Evolutionary conservation across 2,888 invertebrate genomes (phyloP), one percentile per base, ranked within the genome.

Genomic region (Augochlorella aurata): DNA sequence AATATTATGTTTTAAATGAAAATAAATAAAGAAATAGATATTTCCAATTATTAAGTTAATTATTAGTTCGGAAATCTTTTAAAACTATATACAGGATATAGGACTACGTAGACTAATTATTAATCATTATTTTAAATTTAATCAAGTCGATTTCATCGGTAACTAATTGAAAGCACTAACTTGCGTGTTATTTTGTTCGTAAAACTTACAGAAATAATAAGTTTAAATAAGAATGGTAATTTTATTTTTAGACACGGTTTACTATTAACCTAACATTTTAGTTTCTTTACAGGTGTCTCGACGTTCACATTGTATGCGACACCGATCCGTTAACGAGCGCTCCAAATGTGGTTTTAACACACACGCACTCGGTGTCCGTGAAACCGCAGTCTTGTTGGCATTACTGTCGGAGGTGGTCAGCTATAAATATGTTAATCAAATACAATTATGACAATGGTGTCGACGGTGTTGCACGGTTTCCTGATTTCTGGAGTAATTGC

Each of bases 391-490:
- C n/a, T n/a, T 52, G 63, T 47, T 52, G 52, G 45, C 73, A 47
- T 38, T 29, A 47, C 18, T 18, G 12, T 10, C 52, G 21, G 45
- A 66, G 16, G 21, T 18, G 52, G 50, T 63, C 72, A 72, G 10
- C 18, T 24, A 50, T 24, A 69, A 12, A 49, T 24, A 45, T 49
- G 72, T 63, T 72, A 72, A 76, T 73, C 47, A 77, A 77, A 52
- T 65, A 29, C 52, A 63, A 12, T 52, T 65, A 44, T 7, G 52
- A 76, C 45, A 47, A 73, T 45, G 21, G n/a, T 21, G 24, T 54
- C 38, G 14, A 38, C 65, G 29, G 29, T 29, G 21, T 74, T 54
- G 38, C n/a, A n/a, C 29, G 47, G 65, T 54, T 29, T 14, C 47
- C 38, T 47, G 16, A 66, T 65, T 66, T 74, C 49, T 66, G 47